Conservation (phyloP, 2,888 invertebrate species). For the Xestia c-nigrum region DNA sequence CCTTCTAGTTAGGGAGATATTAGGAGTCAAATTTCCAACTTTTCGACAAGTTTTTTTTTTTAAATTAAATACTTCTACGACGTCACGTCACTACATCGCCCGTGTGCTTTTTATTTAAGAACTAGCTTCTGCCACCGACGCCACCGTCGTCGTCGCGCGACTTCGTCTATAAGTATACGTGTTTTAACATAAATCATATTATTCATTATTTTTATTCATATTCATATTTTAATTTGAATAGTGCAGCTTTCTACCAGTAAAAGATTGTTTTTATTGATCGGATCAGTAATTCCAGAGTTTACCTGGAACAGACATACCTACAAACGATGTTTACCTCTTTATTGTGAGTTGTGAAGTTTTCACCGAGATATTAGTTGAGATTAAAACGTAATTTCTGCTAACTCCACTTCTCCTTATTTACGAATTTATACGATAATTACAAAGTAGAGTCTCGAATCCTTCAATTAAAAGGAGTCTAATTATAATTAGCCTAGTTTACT, state of each 20-base stretch:
- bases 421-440: neutral
- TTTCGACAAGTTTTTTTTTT: no score
- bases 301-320: neutral
- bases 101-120: neutral
- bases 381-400: neutral
- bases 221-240: no score
- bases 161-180: neutral
- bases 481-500: slow-evolving; percentile 4
- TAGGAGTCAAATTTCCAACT: no score
- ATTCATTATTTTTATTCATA: no score
- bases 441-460: neutral
- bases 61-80: no score
- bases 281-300: neutral
- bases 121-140: neutral
- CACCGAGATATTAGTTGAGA: neutral
- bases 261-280: neutral
- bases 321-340: neutral
- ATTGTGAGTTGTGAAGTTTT: neutral
- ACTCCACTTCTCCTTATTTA: neutral
- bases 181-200: neutral
- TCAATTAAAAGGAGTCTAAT: neutral
- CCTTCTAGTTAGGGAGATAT: no score
- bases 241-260: neutral
- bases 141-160: neutral
- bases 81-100: no score